Conservation (phyloP, 1,140 invertebrate species). For the Daktulosphaira vitifoliae region DNA sequence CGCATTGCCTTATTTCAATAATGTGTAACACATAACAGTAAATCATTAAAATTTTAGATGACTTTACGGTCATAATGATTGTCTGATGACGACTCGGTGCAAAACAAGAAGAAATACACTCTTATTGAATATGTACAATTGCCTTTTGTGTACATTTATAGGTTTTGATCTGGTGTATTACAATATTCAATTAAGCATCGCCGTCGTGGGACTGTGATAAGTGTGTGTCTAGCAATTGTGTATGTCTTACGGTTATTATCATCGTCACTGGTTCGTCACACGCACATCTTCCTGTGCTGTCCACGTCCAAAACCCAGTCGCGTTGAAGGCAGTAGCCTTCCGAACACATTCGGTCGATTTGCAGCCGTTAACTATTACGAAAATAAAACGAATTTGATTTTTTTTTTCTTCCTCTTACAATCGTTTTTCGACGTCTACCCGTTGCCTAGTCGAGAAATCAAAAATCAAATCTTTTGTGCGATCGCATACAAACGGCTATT, state of each 20-base stretch:
- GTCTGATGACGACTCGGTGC: neutral
- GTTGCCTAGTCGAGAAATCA: slow-evolving; percentile 8
- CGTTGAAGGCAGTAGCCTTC: no score
- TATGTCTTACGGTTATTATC: neutral
- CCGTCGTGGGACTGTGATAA: slow-evolving; percentile 26
- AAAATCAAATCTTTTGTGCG: slow-evolving; percentile 30
- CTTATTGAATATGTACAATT: neutral
- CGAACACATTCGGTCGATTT: no score
- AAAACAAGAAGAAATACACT: slow-evolving; percentile 1
- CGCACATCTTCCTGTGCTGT: no score
- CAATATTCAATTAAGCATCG: slow-evolving; percentile 31
- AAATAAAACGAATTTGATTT: no score
- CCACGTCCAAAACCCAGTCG: no score
- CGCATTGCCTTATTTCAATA: no score
- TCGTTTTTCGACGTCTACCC: neutral
- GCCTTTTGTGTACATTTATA: neutral
- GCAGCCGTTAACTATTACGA: no score
- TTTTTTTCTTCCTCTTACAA: no score
- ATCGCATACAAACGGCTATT: neutral
- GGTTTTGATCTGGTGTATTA: slow-evolving; percentile 19
- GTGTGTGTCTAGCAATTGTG: neutral
- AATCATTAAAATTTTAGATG: slow-evolving; percentile 8
- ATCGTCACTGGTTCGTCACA: slow-evolving; percentile 18
- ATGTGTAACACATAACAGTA: slow-evolving; percentile 18
- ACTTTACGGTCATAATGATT: neutral